Evolutionary conservation across 2,888 invertebrate genomes (phyloP), one percentile per base, ranked within the genome.

Genomic region (Exephanes ischioxanthus): DNA sequence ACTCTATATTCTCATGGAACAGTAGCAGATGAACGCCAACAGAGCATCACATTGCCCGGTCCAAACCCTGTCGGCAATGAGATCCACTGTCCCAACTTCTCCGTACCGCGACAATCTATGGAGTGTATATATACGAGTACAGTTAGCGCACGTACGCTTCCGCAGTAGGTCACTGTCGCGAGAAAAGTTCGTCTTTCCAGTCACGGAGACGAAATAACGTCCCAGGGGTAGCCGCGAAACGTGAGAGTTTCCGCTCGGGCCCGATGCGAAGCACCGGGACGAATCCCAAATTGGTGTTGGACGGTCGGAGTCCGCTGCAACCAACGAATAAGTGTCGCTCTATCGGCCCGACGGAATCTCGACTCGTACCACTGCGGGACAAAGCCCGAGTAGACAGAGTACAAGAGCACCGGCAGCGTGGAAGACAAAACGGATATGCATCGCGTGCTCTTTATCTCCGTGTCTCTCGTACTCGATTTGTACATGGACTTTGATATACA

Each of bases 321-420:
- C 37, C 75, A 58, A 78, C 73, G 71, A 82, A 82, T 82, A 79
- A 82, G 75, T 76, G 85, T 85, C 79, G 66, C 61, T 75, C 58
- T 71, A 71, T 79, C 85, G 19, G 82, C n/a, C 82, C 75, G 85
- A 45, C 75, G 75, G 66, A 85, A 85, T 76, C 85, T 85, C 79
- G 84, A 82, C 75, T 85, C 79, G 78, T 79, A 85, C 82, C 51
- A 82, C 82, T 85, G 14, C 63, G 37, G 14, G 45, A 76, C 51
- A 37, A 45, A 6, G 14, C 14, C 6, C 55, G 9, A 41, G n/a
- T n/a, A 19, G 66, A 55, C 73, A 19, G 14, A 26, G 75, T 22
- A 71, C 48, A 67, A 11, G 37, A 58, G 26, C 19, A 14, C 22
- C 58, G 9, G 22, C 26, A 68, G 45, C 70, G 37, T 48, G 55